These are phyloP conservation scores for Amazona finschi DNA, from an alignment of 2,797 vertebrate genomes.

Conservation along the genomic window DNA sequence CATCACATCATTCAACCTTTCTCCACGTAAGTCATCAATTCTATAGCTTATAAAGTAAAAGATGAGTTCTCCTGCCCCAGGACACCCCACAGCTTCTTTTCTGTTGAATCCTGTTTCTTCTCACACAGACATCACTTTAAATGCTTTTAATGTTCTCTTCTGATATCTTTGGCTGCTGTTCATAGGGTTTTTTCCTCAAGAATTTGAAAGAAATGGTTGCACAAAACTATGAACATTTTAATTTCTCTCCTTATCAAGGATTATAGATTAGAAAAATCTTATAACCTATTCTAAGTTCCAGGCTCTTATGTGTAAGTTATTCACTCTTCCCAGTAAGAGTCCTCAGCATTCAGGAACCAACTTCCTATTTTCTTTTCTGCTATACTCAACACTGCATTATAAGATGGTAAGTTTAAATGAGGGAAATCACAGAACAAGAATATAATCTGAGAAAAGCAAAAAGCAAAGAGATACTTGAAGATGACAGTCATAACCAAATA, in stretches of 20 bases:
- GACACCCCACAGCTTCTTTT: background rate
- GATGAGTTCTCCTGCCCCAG: background rate
- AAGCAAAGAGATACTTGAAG: background rate
- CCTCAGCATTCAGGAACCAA: background rate
- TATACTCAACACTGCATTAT: background rate
- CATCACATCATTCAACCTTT: background rate
- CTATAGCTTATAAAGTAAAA: background rate
- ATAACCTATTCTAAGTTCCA: background rate
- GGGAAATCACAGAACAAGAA: background rate
- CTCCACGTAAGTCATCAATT: background rate
- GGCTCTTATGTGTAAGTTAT: background rate
- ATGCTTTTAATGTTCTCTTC: background rate
- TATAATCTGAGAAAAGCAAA: background rate
- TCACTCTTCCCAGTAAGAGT: background rate
- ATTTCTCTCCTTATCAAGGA: background rate
- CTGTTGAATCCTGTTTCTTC: background rate
- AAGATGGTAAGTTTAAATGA: background rate
- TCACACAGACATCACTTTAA: background rate
- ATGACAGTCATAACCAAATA: background rate
- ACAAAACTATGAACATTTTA: background rate
- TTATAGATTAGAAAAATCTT: background rate
- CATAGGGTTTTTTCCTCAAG: accelerated
- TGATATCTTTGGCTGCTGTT: background rate
- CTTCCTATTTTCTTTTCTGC: background rate
- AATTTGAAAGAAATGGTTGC: background rate